Evolutionary conservation across 1,140 invertebrate genomes (phyloP), one percentile per base, ranked within the genome.

Genomic region (Bemisia tabaci): DNA sequence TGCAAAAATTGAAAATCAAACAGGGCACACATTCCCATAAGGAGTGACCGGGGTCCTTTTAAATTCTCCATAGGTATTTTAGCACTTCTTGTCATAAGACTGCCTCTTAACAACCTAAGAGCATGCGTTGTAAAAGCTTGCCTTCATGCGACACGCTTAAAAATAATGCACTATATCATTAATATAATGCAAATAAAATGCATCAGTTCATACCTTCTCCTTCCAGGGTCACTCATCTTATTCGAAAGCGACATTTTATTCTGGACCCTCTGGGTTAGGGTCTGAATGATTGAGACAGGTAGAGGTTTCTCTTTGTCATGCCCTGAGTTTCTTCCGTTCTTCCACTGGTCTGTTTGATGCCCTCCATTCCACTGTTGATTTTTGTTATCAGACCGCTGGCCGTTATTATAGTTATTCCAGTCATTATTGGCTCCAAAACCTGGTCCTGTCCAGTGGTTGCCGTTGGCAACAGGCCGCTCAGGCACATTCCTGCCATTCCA

Each of bases 241-340:
- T 78, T 2, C 80, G 78, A 2, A 78, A 75, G 11, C 75, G 70
- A 23, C 75, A 77, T 66, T 48, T 48, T 48, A 74, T 84, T 85
- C 72, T 87, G 86, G 5, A 87, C 85, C 69, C 86, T 80, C 73
- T 87, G 85, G 0, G 86, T 88, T 2, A 88, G 75, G 22, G 85
- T 87, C 72, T 87, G 83, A 70, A 88, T 88, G 48, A 88, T 83
- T 22, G 85, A 81, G 74, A 88, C 86, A 0, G 87, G 86, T 68
- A 88, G 69, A 73, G 85, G 79, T 83, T 87, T 80, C 58, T 71
- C 72, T 72, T 70, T 79, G 72, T 63, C 24, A 5, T 26, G 74
- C 66, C 39, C 76, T 72, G 66, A 71, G 65, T 64, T 69, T 58
- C 77, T 74, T 23, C 76, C 70, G 59, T 76, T 33, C 69, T 69